A percentile compares a stretch with the other conserved stretches of the same genome.
Conservation (phyloP, 1,140 invertebrate genomes). For the Lineus longissimus region DNA sequence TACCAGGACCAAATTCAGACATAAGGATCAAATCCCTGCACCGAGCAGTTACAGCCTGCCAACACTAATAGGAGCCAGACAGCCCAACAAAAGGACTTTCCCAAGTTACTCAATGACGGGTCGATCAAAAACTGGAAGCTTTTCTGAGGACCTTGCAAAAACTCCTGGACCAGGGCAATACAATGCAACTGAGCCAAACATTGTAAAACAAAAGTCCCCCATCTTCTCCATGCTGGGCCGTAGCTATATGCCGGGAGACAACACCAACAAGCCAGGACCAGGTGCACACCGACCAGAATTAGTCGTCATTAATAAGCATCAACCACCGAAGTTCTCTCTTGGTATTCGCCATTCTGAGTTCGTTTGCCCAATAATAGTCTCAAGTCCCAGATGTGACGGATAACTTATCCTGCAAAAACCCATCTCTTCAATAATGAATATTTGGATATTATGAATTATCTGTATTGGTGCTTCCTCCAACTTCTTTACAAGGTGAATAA, state of each 20-base stretch:
- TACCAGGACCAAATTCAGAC: conserved; percentile 55
- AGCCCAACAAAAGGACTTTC: conserved; percentile 63
- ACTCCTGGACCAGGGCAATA: conserved; percentile 42
- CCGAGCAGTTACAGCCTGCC: conserved; percentile 84
- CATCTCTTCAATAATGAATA: too few relatives aligned
- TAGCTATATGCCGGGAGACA: conserved; percentile 66
- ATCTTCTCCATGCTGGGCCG: conserved; percentile 76
- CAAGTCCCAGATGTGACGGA: background rate
- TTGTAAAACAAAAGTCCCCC: conserved; percentile 64
- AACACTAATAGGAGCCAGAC: conserved; percentile 66
- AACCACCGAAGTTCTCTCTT: conserved; percentile 67
- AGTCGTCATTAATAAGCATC: conserved; percentile 55
- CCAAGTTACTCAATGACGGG: conserved; percentile 71
- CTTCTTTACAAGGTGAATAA: too few relatives aligned
- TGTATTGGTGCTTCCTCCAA: too few relatives aligned
- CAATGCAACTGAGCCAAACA: conserved; percentile 56
- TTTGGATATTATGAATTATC: too few relatives aligned
- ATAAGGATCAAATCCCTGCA: conserved; percentile 56
- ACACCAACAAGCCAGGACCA: conserved; percentile 73
- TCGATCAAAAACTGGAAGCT: conserved; percentile 64
- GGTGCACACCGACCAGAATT: conserved; percentile 85
- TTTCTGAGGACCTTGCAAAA: conserved; percentile 29
- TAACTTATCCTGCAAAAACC: too few relatives aligned
- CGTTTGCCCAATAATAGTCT: conserved; percentile 37
- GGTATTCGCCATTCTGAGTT: conserved; percentile 81